phyloP scores from a whole-genome alignment of 2,113 vertebrate genomes.

The Promerops cafer region DNA sequence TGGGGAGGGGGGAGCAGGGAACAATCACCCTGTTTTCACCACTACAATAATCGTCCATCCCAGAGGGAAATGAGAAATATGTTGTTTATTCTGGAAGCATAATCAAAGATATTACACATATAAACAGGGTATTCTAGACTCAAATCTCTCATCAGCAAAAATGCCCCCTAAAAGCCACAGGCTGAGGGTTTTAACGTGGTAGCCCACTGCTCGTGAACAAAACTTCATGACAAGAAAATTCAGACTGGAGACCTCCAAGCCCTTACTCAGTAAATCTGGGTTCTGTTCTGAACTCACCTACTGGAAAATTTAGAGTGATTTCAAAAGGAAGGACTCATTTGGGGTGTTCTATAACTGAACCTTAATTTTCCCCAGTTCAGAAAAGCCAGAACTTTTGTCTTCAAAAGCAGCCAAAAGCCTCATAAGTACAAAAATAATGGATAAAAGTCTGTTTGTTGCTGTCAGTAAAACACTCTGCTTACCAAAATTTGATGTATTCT shows the following conservation, averaged over 20 bases:
- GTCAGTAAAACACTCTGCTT: background rate
- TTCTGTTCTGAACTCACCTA: background rate
- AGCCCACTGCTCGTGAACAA: background rate
- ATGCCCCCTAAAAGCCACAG: background rate
- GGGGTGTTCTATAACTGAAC: background rate
- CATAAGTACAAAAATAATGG: background rate
- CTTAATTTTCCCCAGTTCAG: background rate
- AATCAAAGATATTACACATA: background rate
- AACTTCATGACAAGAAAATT: background rate
- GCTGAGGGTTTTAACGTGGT: background rate
- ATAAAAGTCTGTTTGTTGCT: background rate
- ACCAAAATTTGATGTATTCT: background rate
- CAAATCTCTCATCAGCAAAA: background rate
- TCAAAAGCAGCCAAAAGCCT: background rate
- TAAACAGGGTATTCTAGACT: background rate
- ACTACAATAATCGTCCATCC: background rate
- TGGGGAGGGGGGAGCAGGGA: background rate
- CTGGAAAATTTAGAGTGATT: background rate
- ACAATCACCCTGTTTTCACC: background rate
- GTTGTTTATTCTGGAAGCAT: background rate
- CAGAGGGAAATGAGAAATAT: background rate
- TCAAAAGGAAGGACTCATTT: background rate
- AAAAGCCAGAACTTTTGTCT: background rate
- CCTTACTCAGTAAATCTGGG: background rate
- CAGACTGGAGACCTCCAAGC: background rate